Conservation (phyloP, 2,113 vertebrate genomes). For the Mesitornis unicolor region DNA sequence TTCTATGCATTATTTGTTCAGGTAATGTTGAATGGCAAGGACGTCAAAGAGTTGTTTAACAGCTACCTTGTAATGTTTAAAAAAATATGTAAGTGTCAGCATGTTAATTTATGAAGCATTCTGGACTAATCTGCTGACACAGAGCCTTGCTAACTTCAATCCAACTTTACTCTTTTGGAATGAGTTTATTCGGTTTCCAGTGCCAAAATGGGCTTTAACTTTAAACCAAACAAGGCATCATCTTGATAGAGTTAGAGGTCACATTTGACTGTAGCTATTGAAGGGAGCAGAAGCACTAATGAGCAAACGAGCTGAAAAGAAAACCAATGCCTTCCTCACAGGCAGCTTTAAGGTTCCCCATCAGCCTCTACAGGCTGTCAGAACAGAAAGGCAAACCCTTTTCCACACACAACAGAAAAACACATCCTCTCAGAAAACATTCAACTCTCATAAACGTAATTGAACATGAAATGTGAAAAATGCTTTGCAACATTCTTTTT, state of each 20-base stretch:
- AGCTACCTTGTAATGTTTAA: background rate
- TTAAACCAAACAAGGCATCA: slow-evolving; percentile 68
- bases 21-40: background rate
- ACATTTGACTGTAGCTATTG: slow-evolving; percentile 49
- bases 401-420: background rate
- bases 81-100: background rate
- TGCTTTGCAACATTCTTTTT: background rate
- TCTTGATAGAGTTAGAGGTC: slow-evolving; percentile 50
- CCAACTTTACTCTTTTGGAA: slow-evolving; percentile 61
- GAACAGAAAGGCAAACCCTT: background rate
- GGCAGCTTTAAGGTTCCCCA: background rate
- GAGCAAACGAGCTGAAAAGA: slow-evolving; percentile 27
- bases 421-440: background rate
- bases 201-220: slow-evolving; percentile 64
- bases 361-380: background rate
- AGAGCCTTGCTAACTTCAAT: slow-evolving; percentile 1
- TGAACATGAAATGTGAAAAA: background rate
- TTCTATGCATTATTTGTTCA: background rate
- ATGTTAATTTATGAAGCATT: background rate
- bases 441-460: background rate
- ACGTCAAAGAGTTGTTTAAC: background rate
- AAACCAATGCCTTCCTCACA: background rate
- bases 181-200: slow-evolving; percentile 16
- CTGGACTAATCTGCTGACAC: background rate
- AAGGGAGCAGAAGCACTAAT: slow-evolving; percentile 15